Evolutionary conservation across 1,140 invertebrate genomes (phyloP).

Genomic region (Diabrotica undecimpunctata): DNA sequence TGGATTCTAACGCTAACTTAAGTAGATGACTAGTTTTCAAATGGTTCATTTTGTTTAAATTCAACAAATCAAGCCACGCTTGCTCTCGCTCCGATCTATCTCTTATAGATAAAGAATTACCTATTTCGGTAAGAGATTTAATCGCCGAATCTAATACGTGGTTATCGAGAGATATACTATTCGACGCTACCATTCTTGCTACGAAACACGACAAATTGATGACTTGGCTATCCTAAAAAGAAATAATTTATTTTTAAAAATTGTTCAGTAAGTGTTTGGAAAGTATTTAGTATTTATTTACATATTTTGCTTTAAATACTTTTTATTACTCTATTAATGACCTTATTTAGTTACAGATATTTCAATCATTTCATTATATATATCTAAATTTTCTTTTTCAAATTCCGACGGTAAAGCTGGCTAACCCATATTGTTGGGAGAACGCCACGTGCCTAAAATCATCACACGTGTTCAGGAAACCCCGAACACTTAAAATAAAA

Average conservation of each 20-base stretch:
- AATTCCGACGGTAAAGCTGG: too few relatives aligned
- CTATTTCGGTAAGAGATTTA: slow-evolving; percentile 48
- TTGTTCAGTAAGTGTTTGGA: too few relatives aligned
- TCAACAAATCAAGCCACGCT: slow-evolving; percentile 73
- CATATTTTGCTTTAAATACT: too few relatives aligned
- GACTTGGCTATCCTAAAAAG: slow-evolving; percentile 51
- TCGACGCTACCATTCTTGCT: slow-evolving; percentile 49
- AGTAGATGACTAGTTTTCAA: slow-evolving; percentile 49
- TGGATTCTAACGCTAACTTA: slow-evolving; percentile 45
- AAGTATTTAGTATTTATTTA: too few relatives aligned
- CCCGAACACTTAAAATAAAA: too few relatives aligned
- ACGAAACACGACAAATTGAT: slow-evolving; percentile 53
- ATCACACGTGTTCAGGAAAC: too few relatives aligned
- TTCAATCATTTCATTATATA: too few relatives aligned
- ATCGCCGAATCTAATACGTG: slow-evolving; percentile 47
- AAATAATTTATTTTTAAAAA: neutral
- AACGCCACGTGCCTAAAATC: too few relatives aligned
- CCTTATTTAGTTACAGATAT: too few relatives aligned
- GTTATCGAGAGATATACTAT: slow-evolving; percentile 48
- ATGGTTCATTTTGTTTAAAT: slow-evolving; percentile 62
- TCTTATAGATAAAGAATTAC: slow-evolving; percentile 43
- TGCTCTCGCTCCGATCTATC: slow-evolving; percentile 72
- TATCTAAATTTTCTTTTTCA: too few relatives aligned
- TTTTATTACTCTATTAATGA: too few relatives aligned
- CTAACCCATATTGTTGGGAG: too few relatives aligned